phyloP scores from a whole-genome alignment of 1,140 invertebrate genomes.

The Anthonomus grandis region DNA sequence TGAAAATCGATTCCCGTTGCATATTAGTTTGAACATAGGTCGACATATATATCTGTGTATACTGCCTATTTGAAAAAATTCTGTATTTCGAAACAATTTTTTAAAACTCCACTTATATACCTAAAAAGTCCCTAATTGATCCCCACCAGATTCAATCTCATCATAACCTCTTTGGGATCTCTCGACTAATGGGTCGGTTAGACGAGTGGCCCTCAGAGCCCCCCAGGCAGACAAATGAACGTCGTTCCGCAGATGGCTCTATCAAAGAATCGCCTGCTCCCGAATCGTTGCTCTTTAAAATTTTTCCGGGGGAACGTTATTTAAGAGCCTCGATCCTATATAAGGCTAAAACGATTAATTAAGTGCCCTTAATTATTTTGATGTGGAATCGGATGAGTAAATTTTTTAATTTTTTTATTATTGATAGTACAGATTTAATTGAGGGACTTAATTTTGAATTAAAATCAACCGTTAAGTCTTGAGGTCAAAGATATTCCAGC shows the following conservation, averaged over 20 bases:
- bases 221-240: conserved; percentile 25
- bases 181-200: conserved; percentile 26
- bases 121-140: no score
- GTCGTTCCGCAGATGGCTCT: conserved; percentile 26
- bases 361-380: conserved; percentile 5
- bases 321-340: conserved; percentile 15
- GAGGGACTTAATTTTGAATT: no score
- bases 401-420: not conserved
- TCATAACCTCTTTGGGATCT: conserved; percentile 14
- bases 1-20: no score
- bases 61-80: no score
- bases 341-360: conserved; percentile 19
- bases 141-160: no score
- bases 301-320: conserved; percentile 19
- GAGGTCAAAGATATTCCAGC: no score
- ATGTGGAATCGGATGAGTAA: not conserved
- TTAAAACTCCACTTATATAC: no score
- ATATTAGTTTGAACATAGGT: no score
- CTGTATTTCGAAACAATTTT: no score
- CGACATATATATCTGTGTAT: no score
- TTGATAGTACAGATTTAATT: no score
- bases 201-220: conserved; percentile 24
- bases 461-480: no score
- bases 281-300: conserved; percentile 23
- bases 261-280: conserved; percentile 23